Evolutionary conservation across 1,140 invertebrate species (phyloP), one percentile per base, ranked within the genome.

Genomic region (Micrasema longulum): DNA sequence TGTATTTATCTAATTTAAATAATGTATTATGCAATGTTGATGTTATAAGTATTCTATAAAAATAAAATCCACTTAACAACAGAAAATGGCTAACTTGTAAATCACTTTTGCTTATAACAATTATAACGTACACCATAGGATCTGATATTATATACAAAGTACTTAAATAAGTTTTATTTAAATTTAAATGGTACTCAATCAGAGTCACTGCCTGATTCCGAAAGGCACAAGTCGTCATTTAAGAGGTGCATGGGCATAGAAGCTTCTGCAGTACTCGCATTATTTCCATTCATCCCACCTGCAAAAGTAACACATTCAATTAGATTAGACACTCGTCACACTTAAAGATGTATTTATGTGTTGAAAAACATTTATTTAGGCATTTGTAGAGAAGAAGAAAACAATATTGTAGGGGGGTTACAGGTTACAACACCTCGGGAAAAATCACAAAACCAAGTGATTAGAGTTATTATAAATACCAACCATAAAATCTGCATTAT

Each of bases 151-250:
- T 70, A 62, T 73, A 69, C 55, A 63, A 45, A 65, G 36, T 43
- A 60, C 53, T 73, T 45, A 73, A 55, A 55, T 70, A 22, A 55
- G 31, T 43, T 70, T 57, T 47, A 71, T 63, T 50, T 68, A 67
- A 71, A 55, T 43, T 57, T 65, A 60, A 69, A 57, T 63, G 52
- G 79, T 60, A 38, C 79, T 84, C 81, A 85, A 81, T 85, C 84
- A 60, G 81, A 83, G 77, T 85, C 83, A 77, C 80, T 83, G 55
- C 84, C 83, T 0, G 82, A 84, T 84, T 93, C 92, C 47, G 92
- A 93, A 66, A 94, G 84, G 80, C 91, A 90, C 74, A 94, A 85
- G 82, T 94, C 92, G 77, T 93, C 91, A 79, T 89, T 90, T 48
- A 92, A 83, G 71, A 91, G 84, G 79, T 88, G 86, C 74, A 83